phyloP scores from a whole-genome alignment of 2,888 invertebrate species.

The Halocaridina rubra region DNA sequence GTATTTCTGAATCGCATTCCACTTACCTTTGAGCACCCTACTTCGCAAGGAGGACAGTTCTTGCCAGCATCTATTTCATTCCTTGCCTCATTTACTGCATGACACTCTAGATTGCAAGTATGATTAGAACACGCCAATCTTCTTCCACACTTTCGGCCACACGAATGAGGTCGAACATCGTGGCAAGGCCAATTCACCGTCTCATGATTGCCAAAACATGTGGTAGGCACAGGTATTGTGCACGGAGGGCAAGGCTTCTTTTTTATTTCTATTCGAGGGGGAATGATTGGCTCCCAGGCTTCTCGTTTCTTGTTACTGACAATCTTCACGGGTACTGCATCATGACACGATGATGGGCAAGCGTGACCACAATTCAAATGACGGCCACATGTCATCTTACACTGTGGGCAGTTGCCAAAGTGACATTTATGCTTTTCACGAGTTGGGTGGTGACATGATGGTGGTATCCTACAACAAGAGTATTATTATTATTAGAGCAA shows the following conservation, averaged over 20 bases:
- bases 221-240: conserved; percentile 75
- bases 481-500: too few species aligned
- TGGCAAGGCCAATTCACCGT: conserved; percentile 68
- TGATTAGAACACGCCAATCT: conserved; percentile 70
- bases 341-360: conserved; percentile 82
- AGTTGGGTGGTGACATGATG: conserved; percentile 85
- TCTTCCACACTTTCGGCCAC: conserved; percentile 69
- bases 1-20: too few species aligned
- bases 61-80: conserved; percentile 65
- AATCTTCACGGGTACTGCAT: conserved; percentile 76
- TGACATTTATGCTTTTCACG: conserved; percentile 84
- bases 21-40: conserved; percentile 47
- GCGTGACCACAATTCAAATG: conserved; percentile 75
- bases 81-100: conserved; percentile 68
- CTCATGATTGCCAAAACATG: conserved; percentile 72
- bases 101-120: conserved; percentile 79
- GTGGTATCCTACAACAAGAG: conserved; percentile 75
- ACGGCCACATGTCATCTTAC: conserved; percentile 80
- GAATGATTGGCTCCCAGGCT: conserved; percentile 70
- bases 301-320: conserved; percentile 71
- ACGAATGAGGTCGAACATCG: conserved; percentile 74
- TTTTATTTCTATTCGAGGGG: conserved; percentile 67
- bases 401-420: conserved; percentile 85
- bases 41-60: conserved; percentile 68
- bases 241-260: conserved; percentile 71